Evolutionary conservation across 1,140 invertebrate species (phyloP), one percentile per base, ranked within the genome.

Genomic region (Stegodyphus dumicola): DNA sequence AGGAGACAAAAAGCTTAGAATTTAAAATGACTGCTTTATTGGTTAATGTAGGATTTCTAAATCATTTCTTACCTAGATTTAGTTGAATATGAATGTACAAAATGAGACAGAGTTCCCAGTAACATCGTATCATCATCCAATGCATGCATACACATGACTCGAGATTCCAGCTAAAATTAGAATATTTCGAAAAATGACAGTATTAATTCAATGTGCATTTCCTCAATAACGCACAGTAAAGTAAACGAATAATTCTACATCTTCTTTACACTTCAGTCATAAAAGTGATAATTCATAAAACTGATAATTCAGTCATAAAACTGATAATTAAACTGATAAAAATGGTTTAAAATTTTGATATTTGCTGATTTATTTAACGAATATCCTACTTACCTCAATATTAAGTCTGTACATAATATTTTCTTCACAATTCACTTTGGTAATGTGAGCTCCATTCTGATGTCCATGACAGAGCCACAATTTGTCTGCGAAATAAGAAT

Each of bases 391-490:
- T 88, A 92, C 92, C 89, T 92, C 89, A 7, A 92, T 88, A 70
- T 90, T 88, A 18, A 92, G 87, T 60, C 90, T 88, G 76, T 89
- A 90, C 90, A 92, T 91, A 33, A 89, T 89, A 10, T 89, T 89
- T 53, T 90, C 89, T 2, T 89, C 89, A 81, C 89, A 89, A 11
- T 90, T 90, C 13, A 91, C 90, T 83, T 89, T 87, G 84, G 89
- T 90, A 51, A 90, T 86, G 87, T 90, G 89, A 69, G 88, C 88
- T 85, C 88, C 71, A 87, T 88, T 89, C 88, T 92, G 89, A 86
- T 91, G 87, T 67, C 90, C 90, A 88, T 92, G 90, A 87, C 91
- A 91, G 83, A 92, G 76, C 92, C 91, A 90, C n/a, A 90, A 88
- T 86, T 91, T 89, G 84, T 91, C 90, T 91, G 78, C 60, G 74